Conservation (phyloP, 2,888 invertebrate genomes). For the Drosophila borealis region DNA sequence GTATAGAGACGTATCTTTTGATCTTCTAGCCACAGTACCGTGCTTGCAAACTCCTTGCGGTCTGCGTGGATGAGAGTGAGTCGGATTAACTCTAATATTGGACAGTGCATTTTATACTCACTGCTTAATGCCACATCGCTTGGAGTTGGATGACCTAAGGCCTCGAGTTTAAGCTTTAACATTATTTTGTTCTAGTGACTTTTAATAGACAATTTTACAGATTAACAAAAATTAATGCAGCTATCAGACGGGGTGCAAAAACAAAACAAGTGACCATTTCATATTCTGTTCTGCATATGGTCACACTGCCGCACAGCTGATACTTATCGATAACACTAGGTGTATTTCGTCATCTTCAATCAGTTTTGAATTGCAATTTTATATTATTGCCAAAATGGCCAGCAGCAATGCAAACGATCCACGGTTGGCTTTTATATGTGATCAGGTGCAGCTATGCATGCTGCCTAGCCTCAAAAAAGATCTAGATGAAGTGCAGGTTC, state of each 20-base stretch:
- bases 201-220: slow-evolving; percentile 33
- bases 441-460: slow-evolving; percentile 68
- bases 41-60: slow-evolving; percentile 90
- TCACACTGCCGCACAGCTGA: slow-evolving; percentile 30
- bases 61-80: slow-evolving; percentile 86
- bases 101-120: slow-evolving; percentile 83
- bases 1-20: slow-evolving; percentile 95
- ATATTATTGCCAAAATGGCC: slow-evolving; percentile 28
- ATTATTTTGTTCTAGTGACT: slow-evolving; percentile 84
- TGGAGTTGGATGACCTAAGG: slow-evolving; percentile 91
- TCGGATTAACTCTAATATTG: not conserved
- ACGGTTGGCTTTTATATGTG: slow-evolving; percentile 38
- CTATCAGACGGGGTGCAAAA: not conserved
- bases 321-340: slow-evolving; percentile 12
- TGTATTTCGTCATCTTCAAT: not conserved
- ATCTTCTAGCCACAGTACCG: slow-evolving; percentile 96
- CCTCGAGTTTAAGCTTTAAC: slow-evolving; percentile 91
- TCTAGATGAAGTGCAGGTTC: slow-evolving; percentile 71
- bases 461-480: slow-evolving; percentile 76
- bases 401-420: not conserved
- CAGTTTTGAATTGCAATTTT: slow-evolving; percentile 3
- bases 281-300: not conserved
- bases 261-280: slow-evolving; percentile 15
- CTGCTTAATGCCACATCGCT: slow-evolving; percentile 90
- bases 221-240: slow-evolving; percentile 2